Percentiles rank a stretch among this genome's conserved stretches.
Evolutionary conservation across 2,888 invertebrate species (phyloP).

Genomic region (Urechis unicinctus): DNA sequence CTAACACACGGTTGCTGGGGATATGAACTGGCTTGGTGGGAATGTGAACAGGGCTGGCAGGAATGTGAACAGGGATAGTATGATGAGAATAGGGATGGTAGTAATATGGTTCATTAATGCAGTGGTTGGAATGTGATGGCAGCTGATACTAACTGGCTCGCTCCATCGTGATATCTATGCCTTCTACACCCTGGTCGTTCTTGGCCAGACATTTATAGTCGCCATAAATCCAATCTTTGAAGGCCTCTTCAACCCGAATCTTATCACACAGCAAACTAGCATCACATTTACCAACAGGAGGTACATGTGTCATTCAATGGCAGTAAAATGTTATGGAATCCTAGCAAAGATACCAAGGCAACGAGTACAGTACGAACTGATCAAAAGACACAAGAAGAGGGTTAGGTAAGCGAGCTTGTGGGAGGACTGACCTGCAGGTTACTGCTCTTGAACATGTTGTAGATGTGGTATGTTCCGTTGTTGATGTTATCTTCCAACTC

Average conservation of each 20-base stretch:
- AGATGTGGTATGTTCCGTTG: constrained; percentile 19
- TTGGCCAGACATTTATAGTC: constrained; percentile 18
- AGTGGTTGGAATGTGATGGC: too few relatives aligned
- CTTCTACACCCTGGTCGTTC: constrained; percentile 13
- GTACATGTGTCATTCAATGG: too few relatives aligned
- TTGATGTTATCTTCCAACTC: constrained; percentile 6
- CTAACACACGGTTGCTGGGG: too few relatives aligned
- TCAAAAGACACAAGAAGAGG: too few relatives aligned
- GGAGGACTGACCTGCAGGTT: constrained; percentile 21
- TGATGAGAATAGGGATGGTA: too few relatives aligned
- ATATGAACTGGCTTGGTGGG: neutral
- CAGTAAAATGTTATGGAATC: too few relatives aligned
- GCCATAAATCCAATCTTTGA: constrained; percentile 22
- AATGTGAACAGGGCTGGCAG: neutral
- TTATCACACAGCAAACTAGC: neutral
- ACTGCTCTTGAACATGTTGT: constrained; percentile 17
- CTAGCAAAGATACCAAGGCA: too few relatives aligned
- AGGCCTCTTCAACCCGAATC: constrained; percentile 16
- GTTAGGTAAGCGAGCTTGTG: too few relatives aligned
- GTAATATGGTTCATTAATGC: too few relatives aligned
- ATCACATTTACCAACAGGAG: neutral
- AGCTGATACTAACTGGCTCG: constrained; percentile 16
- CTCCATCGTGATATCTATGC: constrained; percentile 9
- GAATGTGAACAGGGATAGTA: too few relatives aligned
- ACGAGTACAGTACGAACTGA: too few relatives aligned